phyloP scores from a whole-genome alignment of 2,888 invertebrate genomes.

The Marasmarcha lunaedactyla region DNA sequence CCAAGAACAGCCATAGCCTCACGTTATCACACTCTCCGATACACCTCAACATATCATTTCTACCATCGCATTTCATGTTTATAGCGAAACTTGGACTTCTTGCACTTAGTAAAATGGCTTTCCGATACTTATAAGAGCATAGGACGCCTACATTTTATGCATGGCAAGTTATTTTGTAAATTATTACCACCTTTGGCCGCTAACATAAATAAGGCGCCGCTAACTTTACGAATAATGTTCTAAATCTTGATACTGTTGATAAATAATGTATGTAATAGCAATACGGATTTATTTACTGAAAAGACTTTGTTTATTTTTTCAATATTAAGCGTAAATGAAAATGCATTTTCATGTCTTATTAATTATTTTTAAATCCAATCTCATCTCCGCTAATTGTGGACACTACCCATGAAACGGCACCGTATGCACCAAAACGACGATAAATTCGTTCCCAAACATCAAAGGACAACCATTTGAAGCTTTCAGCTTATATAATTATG shows the following conservation, averaged over 20 bases:
- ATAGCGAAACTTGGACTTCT: constrained; percentile 64
- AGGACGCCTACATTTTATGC: constrained; percentile 46
- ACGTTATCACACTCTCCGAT: constrained; percentile 6
- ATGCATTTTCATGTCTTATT: no score
- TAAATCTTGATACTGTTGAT: no score
- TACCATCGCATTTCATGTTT: constrained; percentile 64
- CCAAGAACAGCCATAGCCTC: not conserved
- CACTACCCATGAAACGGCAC: no score
- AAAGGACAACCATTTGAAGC: constrained; percentile 38
- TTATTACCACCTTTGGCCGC: constrained; percentile 34
- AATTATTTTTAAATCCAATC: no score
- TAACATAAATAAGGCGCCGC: constrained; percentile 17
- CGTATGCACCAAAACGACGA: not conserved
- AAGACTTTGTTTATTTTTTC: no score
- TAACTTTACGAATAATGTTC: no score
- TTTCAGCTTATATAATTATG: constrained; percentile 48
- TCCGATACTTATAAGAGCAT: constrained; percentile 63
- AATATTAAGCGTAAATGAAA: no score
- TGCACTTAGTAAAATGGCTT: constrained; percentile 68
- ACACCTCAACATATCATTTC: constrained; percentile 63
- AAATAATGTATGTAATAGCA: no score
- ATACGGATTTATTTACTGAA: no score
- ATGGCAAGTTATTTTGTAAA: constrained; percentile 40
- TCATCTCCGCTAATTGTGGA: no score
- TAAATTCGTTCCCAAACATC: constrained; percentile 31